Evolutionary conservation across 2,888 invertebrate genomes (phyloP).

Genomic region (Crioceris asparagi): DNA sequence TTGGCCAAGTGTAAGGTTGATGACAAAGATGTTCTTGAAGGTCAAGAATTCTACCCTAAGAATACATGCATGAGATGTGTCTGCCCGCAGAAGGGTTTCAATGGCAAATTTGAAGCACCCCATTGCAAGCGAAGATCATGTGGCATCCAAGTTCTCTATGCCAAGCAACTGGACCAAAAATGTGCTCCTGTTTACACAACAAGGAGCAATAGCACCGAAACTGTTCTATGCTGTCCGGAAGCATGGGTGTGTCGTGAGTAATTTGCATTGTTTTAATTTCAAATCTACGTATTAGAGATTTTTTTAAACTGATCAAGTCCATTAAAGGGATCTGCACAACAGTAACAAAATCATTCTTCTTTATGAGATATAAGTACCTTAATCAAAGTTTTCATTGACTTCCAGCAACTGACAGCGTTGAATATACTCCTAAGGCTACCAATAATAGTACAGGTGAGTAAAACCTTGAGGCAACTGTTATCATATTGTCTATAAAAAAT

Average conservation of each 20-base stretch:
- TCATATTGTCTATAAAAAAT: no score
- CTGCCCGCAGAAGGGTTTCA: constrained; percentile 8
- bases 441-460: no score
- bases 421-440: no score
- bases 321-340: no score
- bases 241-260: constrained; percentile 17
- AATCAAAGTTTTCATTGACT: no score
- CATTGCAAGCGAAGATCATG: constrained; percentile 7
- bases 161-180: constrained; percentile 6
- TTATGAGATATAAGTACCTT: no score
- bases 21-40: not conserved
- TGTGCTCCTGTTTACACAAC: constrained; percentile 10
- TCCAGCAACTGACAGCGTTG: no score
- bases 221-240: constrained; percentile 12
- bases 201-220: not conserved
- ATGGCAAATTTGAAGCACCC: constrained; percentile 8
- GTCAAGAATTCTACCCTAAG: constrained; percentile 6
- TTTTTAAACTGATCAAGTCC: no score
- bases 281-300: not conserved
- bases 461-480: no score
- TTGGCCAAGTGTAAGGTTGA: not conserved
- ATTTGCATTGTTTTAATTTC: constrained; percentile 1
- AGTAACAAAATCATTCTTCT: no score
- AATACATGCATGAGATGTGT: constrained; percentile 9
- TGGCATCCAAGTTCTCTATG: constrained; percentile 5